Percentiles rank a stretch among this genome's conserved stretches.
These are phyloP conservation scores for Sympetrum striolatum DNA, from an alignment of 2,888 invertebrate genomes.

Conservation along the genomic window DNA sequence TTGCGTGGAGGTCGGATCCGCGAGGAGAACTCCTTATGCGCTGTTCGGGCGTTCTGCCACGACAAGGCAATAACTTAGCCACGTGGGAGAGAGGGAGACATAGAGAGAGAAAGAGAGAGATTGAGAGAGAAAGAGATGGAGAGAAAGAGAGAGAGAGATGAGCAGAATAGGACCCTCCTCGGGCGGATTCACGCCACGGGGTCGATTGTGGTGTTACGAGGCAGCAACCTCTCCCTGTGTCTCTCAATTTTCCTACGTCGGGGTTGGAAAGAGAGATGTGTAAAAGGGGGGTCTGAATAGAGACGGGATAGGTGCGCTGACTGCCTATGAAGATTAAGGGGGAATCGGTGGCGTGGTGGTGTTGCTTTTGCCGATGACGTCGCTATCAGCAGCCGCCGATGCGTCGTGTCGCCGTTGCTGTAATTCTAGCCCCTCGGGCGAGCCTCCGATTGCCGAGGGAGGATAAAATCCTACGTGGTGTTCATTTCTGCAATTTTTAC, in stretches of 20 bases:
- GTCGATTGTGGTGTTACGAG: neutral
- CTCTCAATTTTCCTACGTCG: neutral
- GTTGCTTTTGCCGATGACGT: neutral
- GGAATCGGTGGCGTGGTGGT: neutral
- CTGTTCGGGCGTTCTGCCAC: neutral
- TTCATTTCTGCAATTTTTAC: no score
- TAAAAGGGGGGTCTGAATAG: neutral
- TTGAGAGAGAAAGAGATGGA: neutral
- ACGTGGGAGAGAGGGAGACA: neutral
- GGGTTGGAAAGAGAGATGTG: neutral
- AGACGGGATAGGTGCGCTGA: neutral
- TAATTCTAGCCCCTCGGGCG: no score
- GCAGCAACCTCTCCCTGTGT: neutral
- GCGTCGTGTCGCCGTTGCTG: no score
- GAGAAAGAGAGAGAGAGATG: neutral
- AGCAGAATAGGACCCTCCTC: neutral
- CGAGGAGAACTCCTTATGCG: neutral
- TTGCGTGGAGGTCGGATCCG: neutral
- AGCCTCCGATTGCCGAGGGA: no score
- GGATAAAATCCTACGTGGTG: no score
- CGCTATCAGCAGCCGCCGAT: no score
- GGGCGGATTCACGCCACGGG: neutral
- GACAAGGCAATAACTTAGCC: slow-evolving; percentile 36
- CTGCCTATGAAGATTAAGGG: neutral
- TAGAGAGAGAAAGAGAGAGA: neutral